phyloP scores from a whole-genome alignment of 1,140 invertebrate species.

The Catajapyx aquilonaris region DNA sequence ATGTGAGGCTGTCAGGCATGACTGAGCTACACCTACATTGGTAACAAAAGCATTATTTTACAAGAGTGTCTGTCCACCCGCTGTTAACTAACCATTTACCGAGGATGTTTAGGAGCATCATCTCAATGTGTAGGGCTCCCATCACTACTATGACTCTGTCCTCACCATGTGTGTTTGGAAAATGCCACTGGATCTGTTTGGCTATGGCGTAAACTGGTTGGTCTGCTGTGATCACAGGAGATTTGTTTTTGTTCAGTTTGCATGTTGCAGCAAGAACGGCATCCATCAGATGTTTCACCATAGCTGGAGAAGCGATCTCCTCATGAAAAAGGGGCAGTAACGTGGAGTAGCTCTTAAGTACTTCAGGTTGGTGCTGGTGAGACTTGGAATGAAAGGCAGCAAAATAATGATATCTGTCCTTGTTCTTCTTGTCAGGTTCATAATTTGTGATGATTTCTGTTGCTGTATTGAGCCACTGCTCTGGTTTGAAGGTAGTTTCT shows the following conservation, averaged over 20 bases:
- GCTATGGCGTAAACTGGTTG: slow-evolving; percentile 1
- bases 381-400: neutral
- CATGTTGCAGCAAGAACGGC: neutral
- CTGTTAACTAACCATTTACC: slow-evolving; percentile 8
- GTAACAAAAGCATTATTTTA: slow-evolving; percentile 10
- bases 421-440: neutral
- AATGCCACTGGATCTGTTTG: slow-evolving; percentile 1
- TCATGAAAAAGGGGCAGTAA: slow-evolving; percentile 1
- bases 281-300: neutral
- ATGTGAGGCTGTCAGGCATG: slow-evolving; percentile 10
- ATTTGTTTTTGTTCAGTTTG: neutral
- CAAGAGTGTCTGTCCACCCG: slow-evolving; percentile 10
- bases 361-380: neutral
- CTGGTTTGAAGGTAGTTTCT: no score
- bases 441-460: no score
- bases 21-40: slow-evolving; percentile 6
- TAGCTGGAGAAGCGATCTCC: neutral
- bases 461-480: no score
- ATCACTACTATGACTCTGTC: neutral
- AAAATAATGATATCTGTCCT: no score
- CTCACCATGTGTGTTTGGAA: slow-evolving; percentile 1
- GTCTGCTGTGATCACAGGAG: neutral
- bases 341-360: neutral
- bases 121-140: slow-evolving; percentile 1
- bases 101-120: neutral